Evolutionary conservation across 2,113 vertebrate species (phyloP).

Genomic region (Leuciscus idus): DNA sequence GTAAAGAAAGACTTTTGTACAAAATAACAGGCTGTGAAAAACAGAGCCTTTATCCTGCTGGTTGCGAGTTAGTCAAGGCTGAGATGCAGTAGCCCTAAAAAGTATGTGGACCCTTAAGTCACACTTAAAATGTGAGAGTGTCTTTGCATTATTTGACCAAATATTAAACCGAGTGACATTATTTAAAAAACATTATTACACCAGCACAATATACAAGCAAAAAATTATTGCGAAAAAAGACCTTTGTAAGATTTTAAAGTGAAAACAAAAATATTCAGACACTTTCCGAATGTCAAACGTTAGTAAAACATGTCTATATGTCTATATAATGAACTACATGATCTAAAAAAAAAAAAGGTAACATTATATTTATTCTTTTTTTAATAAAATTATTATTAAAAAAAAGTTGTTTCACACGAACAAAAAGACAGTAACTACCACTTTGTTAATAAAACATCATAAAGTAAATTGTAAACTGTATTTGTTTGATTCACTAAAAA

Average conservation of each 20-base stretch:
- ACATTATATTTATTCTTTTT: too few relatives aligned
- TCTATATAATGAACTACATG: too few relatives aligned
- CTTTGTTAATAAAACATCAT: too few relatives aligned
- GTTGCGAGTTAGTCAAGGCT: not conserved
- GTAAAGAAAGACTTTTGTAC: constrained; percentile 10
- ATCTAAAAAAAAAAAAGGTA: too few relatives aligned
- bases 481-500: not conserved
- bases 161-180: not conserved
- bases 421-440: too few relatives aligned
- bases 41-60: not conserved
- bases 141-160: not conserved
- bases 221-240: not conserved
- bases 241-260: not conserved
- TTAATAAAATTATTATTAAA: too few relatives aligned
- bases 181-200: not conserved
- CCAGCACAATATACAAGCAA: not conserved
- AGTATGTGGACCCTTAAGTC: not conserved
- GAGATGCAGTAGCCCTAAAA: not conserved
- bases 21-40: not conserved
- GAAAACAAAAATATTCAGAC: not conserved
- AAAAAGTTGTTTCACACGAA: too few relatives aligned
- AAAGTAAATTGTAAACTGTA: not conserved
- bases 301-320: too few relatives aligned
- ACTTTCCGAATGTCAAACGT: not conserved
- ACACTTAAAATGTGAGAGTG: not conserved